Base-by-base conservation (phyloP, 2,888 invertebrate species). In the Chymomyza amoena region DNA sequence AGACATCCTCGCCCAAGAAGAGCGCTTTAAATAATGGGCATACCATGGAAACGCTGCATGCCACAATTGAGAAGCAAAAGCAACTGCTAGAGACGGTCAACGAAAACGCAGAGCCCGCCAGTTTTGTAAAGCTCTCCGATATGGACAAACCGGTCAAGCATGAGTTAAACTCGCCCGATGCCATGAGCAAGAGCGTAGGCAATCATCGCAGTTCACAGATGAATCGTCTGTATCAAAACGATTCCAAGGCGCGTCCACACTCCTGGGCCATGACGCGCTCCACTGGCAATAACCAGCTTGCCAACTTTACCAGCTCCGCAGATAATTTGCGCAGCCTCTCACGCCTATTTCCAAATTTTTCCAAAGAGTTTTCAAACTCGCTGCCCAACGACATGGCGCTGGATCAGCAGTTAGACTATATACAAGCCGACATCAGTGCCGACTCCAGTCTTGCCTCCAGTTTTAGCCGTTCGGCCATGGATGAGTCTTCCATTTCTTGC, bases 121-220 rank as follows among this genome's bases (percentile, higher is more conserved):
- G 92, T 28, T 95, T 96, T 88, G 96, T 97, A 0, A 95, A 95
- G 85, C 92, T 97, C 7, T 96, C 96, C 1, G 96, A 97, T 89
- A 93, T 97, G 90, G 96, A 96, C 89, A 95, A 95, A 82, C 93
- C 94, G 6, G 92, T 93, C 7, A 93, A 93, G 66, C 91, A 93
- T 61, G 93, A 93, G 32, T 81, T 93, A 0, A 90, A 91, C 69
- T 90, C 90, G 0, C 90, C 92, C 10, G 91, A 91, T 66, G 87
- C 89, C 5, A 80, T 84, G 70, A 91, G 91, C 72, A 91, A 91
- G 64, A 92, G 92, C 61, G 91, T 90, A 4, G 91, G 92, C 32
- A 91, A 90, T 45, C 90, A 91, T 68, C 84, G 92, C 1, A 73
- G 69, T 28, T 75, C 75, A 1, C 90, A 90, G 76, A 83, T 90